Conservation (phyloP, 2,797 vertebrate genomes). For the Enteromius trimaculatus region DNA sequence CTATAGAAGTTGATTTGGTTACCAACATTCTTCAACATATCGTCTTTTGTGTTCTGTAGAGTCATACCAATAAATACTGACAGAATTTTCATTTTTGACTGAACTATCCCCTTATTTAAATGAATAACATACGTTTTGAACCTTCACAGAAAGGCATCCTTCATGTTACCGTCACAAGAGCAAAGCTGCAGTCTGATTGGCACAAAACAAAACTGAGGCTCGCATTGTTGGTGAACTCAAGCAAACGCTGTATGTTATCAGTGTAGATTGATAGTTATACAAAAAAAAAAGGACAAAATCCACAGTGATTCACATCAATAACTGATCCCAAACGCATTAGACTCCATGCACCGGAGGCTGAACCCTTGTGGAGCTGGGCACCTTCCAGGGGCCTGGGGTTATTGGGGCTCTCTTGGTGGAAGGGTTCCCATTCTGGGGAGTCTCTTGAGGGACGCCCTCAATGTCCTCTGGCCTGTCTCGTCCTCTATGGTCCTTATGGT, state of each 20-base stretch:
- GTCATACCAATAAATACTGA: neutral
- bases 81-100: neutral
- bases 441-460: constrained; percentile 69
- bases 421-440: constrained; percentile 70
- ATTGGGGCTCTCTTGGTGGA: constrained; percentile 81
- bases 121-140: constrained; percentile 60
- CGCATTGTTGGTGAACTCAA: neutral
- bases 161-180: constrained; percentile 64
- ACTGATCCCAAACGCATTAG: constrained; percentile 21
- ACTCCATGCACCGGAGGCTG: constrained; percentile 72
- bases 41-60: neutral
- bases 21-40: neutral
- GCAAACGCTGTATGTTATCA: constrained; percentile 37
- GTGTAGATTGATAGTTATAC: constrained; percentile 48
- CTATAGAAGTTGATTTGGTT: neutral
- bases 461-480: constrained; percentile 62
- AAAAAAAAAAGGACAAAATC: constrained; percentile 64
- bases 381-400: constrained; percentile 94
- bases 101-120: constrained; percentile 28
- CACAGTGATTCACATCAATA: constrained; percentile 71
- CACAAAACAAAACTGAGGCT: constrained; percentile 61
- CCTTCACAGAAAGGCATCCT: constrained; percentile 68
- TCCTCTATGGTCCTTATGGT: constrained; percentile 52
- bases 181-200: constrained; percentile 71
- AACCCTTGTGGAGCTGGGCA: constrained; percentile 84